Conservation (phyloP, 2,888 invertebrate species). For the Phalera bucephala region DNA sequence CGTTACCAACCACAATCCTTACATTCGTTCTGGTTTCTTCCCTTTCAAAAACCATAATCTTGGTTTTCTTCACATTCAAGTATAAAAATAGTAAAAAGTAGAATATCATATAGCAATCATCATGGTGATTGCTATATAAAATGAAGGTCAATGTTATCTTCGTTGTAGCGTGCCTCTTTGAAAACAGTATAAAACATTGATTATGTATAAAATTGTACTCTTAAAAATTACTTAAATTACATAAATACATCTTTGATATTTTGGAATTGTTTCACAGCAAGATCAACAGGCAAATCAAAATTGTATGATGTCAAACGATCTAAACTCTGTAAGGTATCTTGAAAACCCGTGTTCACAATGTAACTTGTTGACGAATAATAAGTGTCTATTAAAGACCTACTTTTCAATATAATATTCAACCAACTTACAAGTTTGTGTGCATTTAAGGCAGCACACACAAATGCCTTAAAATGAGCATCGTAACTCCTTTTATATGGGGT, state of each 20-base stretch:
- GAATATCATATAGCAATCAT: too few relatives aligned
- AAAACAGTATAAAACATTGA: conserved; percentile 38
- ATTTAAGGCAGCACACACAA: conserved; percentile 97
- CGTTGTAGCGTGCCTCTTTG: conserved; percentile 18
- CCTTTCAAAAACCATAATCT: too few relatives aligned
- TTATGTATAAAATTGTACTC: conserved; percentile 60
- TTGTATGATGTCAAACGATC: conserved; percentile 93
- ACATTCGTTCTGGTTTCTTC: too few relatives aligned
- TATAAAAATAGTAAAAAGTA: too few relatives aligned
- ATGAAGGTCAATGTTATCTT: too few relatives aligned
- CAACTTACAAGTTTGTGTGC: conserved; percentile 96
- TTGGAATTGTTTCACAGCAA: conserved; percentile 97
- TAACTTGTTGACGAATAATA: conserved; percentile 97
- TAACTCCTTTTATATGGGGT: conserved; percentile 95
- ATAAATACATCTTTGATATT: conserved; percentile 98
- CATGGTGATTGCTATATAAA: too few relatives aligned
- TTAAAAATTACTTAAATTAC: conserved; percentile 69
- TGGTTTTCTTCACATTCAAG: too few relatives aligned
- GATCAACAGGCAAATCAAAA: conserved; percentile 97
- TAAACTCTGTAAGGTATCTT: conserved; percentile 95
- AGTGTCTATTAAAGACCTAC: conserved; percentile 88
- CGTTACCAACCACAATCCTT: too few relatives aligned
- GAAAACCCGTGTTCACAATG: conserved; percentile 97
- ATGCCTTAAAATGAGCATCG: conserved; percentile 99
- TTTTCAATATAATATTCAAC: conserved; percentile 96